Evolutionary conservation across 2,888 invertebrate genomes (phyloP).

Genomic region (Leptopilina myrica): DNA sequence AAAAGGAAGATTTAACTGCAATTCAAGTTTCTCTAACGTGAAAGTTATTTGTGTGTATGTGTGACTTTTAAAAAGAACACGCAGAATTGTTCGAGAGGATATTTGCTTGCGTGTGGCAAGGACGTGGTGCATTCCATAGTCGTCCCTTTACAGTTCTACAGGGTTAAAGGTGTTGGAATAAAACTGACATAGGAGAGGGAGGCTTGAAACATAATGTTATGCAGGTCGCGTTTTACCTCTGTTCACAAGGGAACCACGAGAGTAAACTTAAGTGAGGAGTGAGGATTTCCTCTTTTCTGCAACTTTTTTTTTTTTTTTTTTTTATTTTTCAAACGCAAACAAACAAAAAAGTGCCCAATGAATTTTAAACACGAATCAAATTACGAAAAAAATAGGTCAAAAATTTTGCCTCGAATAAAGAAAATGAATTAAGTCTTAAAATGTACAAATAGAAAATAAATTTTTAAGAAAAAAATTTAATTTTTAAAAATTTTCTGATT

Average conservation of each 20-base stretch:
- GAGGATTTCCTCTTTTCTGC: slow-evolving; percentile 4
- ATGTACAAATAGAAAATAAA: no score
- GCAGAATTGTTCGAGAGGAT: slow-evolving; percentile 7
- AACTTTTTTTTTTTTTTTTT: background rate
- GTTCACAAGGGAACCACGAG: slow-evolving; percentile 15
- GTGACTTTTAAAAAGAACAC: background rate
- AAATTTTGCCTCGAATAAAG: background rate
- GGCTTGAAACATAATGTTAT: slow-evolving; percentile 15
- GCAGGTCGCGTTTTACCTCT: slow-evolving; percentile 23
- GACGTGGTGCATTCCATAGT: slow-evolving; percentile 20
- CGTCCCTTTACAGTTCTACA: slow-evolving; percentile 9
- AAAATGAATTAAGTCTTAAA: no score
- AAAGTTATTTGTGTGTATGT: background rate
- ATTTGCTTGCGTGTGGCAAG: slow-evolving; percentile 17
- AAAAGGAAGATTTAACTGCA: background rate
- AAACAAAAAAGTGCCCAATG: slow-evolving; percentile 4
- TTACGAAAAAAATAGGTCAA: background rate
- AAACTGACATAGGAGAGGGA: slow-evolving; percentile 14
- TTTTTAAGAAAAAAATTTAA: no score
- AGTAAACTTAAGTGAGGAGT: background rate
- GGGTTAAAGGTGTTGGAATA: slow-evolving; percentile 33
- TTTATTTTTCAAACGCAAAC: no score
- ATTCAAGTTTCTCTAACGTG: background rate
- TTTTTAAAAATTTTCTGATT: no score
- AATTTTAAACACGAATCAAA: slow-evolving; percentile 10